Evolutionary conservation across 2,797 vertebrate species (phyloP), one percentile per base, ranked within the genome.

Genomic region (Anguilla megastoma): DNA sequence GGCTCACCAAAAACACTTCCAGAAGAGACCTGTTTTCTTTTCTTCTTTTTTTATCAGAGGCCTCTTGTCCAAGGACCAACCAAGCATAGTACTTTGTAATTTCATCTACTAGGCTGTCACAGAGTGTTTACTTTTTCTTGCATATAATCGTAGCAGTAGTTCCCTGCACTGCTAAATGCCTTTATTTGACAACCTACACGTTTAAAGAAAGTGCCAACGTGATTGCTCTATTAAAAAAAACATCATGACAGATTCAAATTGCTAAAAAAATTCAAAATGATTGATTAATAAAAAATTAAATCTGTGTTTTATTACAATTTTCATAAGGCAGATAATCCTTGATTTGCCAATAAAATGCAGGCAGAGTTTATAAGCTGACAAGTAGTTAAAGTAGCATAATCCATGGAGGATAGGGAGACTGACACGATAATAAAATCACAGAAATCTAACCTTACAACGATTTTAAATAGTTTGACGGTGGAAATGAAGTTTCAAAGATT

Each of bases 351-450:
- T 84, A 6, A 84, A 84, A 84, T 33, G 21, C 60, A 9, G 50
- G 85, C 6, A 82, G 88, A 85, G 80, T 85, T 85, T 18, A 41
- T 33, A 30, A 80, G 87, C 14, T 66, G 86, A 83, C 3, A 84
- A 84, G 87, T 60, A 83, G 69, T 56, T n/a, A 50, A 41, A 12
- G 91, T 88, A 91, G 91, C 89, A 90, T 90, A 63, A 88, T 89
- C 36, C 85, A 85, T 58, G 80, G 56, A 52, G 56, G 50, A 48
- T 58, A 33, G 18, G 66, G 3, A 33, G 16, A 79, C 91, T 93
- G 93, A 94, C 93, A 93, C 48, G 7, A 45, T 71, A 27, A 91
- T 95, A 91, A 91, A 92, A 91, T 95, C 93, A 93, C 24, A 88
- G 24, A 79, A 90, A 71, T 48, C 54, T 92, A 91, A 94, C 92